These are phyloP conservation scores for Aleadryas rufinucha DNA, from an alignment of 2,113 vertebrate species.

Conservation along the genomic window DNA sequence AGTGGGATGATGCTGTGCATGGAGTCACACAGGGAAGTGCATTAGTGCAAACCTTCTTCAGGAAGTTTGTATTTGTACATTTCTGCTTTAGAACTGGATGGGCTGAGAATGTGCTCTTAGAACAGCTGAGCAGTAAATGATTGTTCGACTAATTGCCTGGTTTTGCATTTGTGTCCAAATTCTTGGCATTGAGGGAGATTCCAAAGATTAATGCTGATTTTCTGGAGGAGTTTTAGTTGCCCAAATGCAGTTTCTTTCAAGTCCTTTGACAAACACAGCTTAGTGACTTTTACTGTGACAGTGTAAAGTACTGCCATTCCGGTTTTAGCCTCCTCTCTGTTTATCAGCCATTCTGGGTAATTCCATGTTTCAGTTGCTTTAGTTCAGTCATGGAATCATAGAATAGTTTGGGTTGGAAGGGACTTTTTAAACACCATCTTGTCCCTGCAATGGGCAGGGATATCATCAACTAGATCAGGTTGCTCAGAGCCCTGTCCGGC, in stretches of 20 bases:
- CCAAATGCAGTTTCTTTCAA: background rate
- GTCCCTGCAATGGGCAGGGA: no score
- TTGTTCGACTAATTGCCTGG: background rate
- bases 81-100: background rate
- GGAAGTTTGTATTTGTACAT: background rate
- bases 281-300: background rate
- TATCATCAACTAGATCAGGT: background rate
- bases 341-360: background rate
- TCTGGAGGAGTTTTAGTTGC: background rate
- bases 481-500: background rate
- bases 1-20: background rate
- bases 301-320: background rate
- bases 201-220: background rate
- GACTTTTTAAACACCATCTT: background rate
- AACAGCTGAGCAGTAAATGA: background rate
- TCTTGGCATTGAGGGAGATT: background rate
- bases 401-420: background rate
- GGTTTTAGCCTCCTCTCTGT: background rate
- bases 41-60: background rate
- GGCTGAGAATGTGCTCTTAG: background rate
- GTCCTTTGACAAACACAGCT: background rate
- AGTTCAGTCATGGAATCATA: background rate
- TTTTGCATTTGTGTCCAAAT: background rate
- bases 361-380: background rate
- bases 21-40: background rate